Evolutionary conservation across 2,888 invertebrate genomes (phyloP), one percentile per base, ranked within the genome.

Genomic region (Aplocera efformata): DNA sequence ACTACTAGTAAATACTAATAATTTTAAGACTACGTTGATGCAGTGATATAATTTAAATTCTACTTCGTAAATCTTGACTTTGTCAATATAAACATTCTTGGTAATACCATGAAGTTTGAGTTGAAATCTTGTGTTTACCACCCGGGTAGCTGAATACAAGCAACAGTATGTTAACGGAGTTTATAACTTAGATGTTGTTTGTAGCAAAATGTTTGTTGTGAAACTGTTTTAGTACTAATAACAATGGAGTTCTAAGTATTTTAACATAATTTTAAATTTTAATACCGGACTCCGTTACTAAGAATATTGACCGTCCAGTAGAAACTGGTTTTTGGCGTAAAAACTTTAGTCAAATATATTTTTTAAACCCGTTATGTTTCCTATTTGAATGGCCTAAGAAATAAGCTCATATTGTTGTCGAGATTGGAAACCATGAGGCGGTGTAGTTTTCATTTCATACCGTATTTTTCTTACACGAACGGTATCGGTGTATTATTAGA

Each of bases 401-500:
- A 68, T 64, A 61, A 64, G 57, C 60, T 55, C 52, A 47, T 61
- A 67, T 72, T 67, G 69, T 69, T 67, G 63, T 63, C 51, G 64
- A 75, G 78, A 83, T 79, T 74, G 77, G 74, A 79, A 76, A 70
- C 70, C 77, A 74, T 74, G 74, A 78, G 73, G 69, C 73, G 67
- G 67, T 57, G 70, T 74, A 75, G 78, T 79, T 79, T 79, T 72
- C 70, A 78, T 84, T 83, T 79, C 76, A 78, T 78, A 78, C 78
- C 67, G 73, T 81, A 79, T 81, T 83, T 80, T 80, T 81, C 77
- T 75, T 73, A 72, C 72, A 80, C 72, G 79, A 79, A 79, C 74
- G 75, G 73, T 80, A 83, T 80, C 75, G 77, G 73, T 64, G 72
- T 81, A 75, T 84, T 86, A 86, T 86, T 85, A 86, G 81, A 81